Base-by-base conservation (phyloP, 2,113 vertebrate species). In the Rhegmatorhina hoffmannsi region DNA sequence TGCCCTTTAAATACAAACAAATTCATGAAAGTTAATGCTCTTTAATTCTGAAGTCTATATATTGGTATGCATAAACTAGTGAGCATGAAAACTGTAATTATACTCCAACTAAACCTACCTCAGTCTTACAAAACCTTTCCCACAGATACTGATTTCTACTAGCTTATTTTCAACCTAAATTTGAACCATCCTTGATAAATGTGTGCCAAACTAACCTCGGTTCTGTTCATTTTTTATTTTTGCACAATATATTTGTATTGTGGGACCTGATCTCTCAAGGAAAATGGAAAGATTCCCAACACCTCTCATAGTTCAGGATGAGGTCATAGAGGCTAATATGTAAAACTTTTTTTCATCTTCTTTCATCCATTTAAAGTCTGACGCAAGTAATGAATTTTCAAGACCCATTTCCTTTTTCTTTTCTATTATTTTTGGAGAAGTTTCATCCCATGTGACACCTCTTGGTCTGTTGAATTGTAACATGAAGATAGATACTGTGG, bases 351-450 rank as follows among this genome's bases (percentile, higher is more conserved):
- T 74, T 69, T 47, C 18, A 25, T 58, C 44, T 60, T 15, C 25
- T 95, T 87, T 91, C 82, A 58, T 77, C 85, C 55, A 59, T 84
- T 92, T 86, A 53, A 86, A 84, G 91, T 66, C 80, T 95, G 91
- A 79, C 84, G 34, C 91, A 97, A 96, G 84, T 92, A 74, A 69
- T 78, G 90, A 96, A 95, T 96, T 76, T 69, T 96, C 84, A 89
- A 87, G 69, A 96, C 23, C 38, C 40, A 34, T 95, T 88, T 70
- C 50, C 56, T 90, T 95, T 95, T 92, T 55, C 33, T 96, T 93
- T 76, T 76, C 66, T 94, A 64, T 94, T 96, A 69, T 93, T 97
- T 97, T 94, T 92, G 91, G 87, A 90, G 85, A 25, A 92, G 77
- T 74, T 92, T 96, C 92, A 95, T 81, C 67, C 52, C 17, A 52